A percentile compares a stretch with the other conserved stretches of the same genome.
These are phyloP conservation scores for Mycetomoellerius zeteki DNA, from an alignment of 1,140 invertebrate species.

Conservation along the genomic window DNA sequence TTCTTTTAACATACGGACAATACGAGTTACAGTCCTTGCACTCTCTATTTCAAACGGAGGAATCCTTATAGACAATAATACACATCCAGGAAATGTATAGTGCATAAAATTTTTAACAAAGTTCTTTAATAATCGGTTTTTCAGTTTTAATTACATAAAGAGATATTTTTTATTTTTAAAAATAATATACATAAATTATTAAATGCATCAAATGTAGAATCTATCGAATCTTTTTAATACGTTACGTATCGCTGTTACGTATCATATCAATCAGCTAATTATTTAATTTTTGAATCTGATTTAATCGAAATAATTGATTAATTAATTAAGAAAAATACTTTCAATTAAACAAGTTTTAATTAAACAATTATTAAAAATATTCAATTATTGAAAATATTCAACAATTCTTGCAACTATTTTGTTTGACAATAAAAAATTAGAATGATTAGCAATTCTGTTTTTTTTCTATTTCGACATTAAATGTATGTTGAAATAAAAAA, in stretches of 20 bases:
- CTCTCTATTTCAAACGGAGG: constrained; percentile 47
- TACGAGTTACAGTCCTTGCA: constrained; percentile 39
- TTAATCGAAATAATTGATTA: background rate
- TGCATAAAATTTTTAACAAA: background rate
- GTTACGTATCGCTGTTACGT: background rate
- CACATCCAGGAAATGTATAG: constrained; percentile 49
- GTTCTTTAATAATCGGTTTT: constrained; percentile 1
- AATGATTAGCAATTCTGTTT: background rate
- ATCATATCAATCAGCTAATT: background rate
- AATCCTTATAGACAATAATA: constrained; percentile 62
- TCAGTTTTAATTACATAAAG: background rate
- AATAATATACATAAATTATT: background rate
- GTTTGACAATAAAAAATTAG: background rate
- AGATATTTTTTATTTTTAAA: background rate
- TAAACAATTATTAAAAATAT: too few species aligned
- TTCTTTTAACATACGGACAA: constrained; percentile 5
- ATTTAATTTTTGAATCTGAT: background rate
- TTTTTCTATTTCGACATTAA: background rate
- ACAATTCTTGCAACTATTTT: background rate
- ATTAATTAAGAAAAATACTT: background rate
- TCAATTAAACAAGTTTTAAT: background rate
- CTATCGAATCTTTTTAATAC: background rate
- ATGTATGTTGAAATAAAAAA: too few species aligned
- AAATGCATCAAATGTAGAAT: background rate
- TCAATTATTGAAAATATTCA: too few species aligned